Evolutionary conservation across 2,113 vertebrate genomes (phyloP), one percentile per base, ranked within the genome.

Genomic region (Eurystomus gularis): DNA sequence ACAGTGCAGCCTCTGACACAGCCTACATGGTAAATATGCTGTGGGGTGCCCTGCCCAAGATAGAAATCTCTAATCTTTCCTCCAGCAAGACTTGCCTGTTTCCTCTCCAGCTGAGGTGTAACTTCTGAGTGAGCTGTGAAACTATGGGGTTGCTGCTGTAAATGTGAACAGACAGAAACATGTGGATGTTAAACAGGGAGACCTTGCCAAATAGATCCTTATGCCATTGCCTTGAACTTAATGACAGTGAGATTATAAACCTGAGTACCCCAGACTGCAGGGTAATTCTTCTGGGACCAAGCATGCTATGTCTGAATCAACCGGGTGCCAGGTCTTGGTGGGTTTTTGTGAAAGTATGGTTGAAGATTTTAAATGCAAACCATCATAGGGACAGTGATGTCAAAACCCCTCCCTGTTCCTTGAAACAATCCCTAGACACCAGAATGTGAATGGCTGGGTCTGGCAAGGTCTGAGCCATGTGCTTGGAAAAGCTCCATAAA

Each of bases 31-130:
- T 90, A 94, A 93, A 95, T 66, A 91, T 2, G 17, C 91, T 86
- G 66, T 72, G 95, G 79, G 86, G 61, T 96, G 88, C 96, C 96
- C 92, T 96, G 92, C 96, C 96, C 92, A 92, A 93, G 95, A 95
- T 94, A 94, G 92, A 95, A 42, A 95, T 97, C 96, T 96, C 81
- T 83, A 80, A 91, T 95, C 91, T 93, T 91, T 95, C 89, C 91
- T 95, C 69, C 89, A 93, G 94, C 73, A 91, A 94, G 93, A 87
- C 77, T 89, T 86, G 84, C 86, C 71, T 92, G 73, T 89, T 86
- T 94, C 91, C 91, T 96, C 65, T 86, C 39, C 2, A 15, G 75
- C 69, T 58, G 75, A 91, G 86, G 61, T 88, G 86, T 77, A 92
- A 79, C 70, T 93, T 78, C 69, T 84, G 69, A 86, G 51, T 31